Conservation (phyloP, 2,888 invertebrate genomes). For the Ochropleura plecta region DNA sequence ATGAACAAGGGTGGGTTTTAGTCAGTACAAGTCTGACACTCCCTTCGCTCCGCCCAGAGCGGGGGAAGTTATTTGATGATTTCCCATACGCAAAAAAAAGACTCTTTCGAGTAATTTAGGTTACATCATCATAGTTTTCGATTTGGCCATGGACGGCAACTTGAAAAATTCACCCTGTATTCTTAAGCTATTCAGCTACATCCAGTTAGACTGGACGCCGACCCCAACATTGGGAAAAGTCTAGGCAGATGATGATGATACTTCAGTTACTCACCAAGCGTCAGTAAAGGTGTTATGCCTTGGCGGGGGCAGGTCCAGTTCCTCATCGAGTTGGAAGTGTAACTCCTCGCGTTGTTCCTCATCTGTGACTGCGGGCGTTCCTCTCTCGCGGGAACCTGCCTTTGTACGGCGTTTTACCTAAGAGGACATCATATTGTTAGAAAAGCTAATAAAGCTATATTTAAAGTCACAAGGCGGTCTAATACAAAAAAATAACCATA, state of each 20-base stretch:
- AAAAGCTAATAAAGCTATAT: background rate
- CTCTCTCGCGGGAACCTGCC: conserved; percentile 88
- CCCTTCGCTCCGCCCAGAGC: too few relatives aligned
- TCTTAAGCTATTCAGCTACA: background rate
- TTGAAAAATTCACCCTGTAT: too few relatives aligned
- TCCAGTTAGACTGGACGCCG: background rate
- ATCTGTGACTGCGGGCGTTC: conserved; percentile 56
- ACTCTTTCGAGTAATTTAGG: too few relatives aligned
- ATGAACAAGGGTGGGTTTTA: too few relatives aligned
- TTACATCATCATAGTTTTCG: too few relatives aligned
- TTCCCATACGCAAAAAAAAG: too few relatives aligned
- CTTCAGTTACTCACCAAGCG: conserved; percentile 89
- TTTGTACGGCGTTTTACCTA: conserved; percentile 92
- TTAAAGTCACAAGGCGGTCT: too few relatives aligned
- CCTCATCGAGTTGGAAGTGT: conserved; percentile 99
- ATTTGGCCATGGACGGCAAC: too few relatives aligned
- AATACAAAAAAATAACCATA: too few relatives aligned
- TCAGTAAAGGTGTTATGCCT: conserved; percentile 95
- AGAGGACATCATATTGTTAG: too few relatives aligned
- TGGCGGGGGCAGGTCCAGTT: conserved; percentile 95
- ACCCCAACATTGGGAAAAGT: background rate
- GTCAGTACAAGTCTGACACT: too few relatives aligned
- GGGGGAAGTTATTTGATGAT: too few relatives aligned
- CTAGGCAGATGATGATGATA: background rate
- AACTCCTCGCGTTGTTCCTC: conserved; percentile 93